Evolutionary conservation across 92 coral and sea anemone genomes (phyloP), one percentile per base, ranked within the genome.

Genomic region (Epizoanthus scotinus): DNA sequence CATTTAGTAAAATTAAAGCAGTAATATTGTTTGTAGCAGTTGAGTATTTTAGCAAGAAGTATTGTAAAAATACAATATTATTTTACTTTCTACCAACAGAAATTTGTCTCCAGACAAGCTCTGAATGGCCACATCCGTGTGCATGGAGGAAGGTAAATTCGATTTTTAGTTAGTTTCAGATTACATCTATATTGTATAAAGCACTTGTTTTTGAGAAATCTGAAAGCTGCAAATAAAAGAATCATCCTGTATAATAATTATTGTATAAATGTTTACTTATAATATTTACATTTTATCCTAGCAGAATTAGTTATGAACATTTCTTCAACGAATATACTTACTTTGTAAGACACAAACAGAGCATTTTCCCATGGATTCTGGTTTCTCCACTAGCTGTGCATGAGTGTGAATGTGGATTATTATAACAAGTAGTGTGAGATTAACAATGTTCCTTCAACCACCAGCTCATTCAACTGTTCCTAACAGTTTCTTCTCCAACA

Each of bases 91-190:
- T 64, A 3, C 59, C 75, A 68, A 25, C 85, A 95, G 99, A 95
- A 95, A 91, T 95, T 95, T 87, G 97, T 95, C 12, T 95, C 99
- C 19, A 83, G 99, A 58, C 99, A 95, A 86, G 99, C 99, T 49
- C 91, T 95, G 6, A 95, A 95, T 86, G 99, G 99, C 36, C 99
- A 95, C 81, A 95, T 95, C 24, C 88, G 99, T 63, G 99, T 95
- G 19, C 99, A 95, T 83, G 99, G 99, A 40, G 99, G 99, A 87
- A 95, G 99, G 99, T 95, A 59, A 10, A 8, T 42, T 10, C 0
- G 12, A 17, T 38, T 71, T 7, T 70, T 15, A 19, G 8, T 56
- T 27, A n/a, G 53, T n/a, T 2, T 49, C 10, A 28, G 6, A 5
- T 28, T 47, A 5, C 47, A 10, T 63, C 27, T 14, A 3, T 2